phyloP scores from a whole-genome alignment of 2,888 invertebrate genomes.

The Lingula anatina region DNA sequence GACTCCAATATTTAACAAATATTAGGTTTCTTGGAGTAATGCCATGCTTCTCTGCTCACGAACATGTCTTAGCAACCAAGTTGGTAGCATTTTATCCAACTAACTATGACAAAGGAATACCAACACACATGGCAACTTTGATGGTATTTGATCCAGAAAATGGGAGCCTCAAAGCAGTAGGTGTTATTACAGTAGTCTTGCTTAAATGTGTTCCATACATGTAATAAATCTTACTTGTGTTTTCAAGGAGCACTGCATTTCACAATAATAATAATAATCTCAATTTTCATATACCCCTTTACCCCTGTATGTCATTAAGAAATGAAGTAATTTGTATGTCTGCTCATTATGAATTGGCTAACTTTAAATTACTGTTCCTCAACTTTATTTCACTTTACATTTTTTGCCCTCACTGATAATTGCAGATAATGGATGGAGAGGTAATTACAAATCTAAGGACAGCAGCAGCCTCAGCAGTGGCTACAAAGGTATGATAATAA shows the following conservation, averaged over 20 bases:
- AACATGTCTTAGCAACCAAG: constrained; percentile 37
- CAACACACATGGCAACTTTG: constrained; percentile 40
- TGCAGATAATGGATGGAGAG: constrained; percentile 48
- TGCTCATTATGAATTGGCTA: too few species aligned
- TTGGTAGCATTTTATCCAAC: constrained; percentile 40
- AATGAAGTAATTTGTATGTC: too few species aligned
- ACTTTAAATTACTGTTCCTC: not conserved
- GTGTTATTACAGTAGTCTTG: constrained; percentile 11
- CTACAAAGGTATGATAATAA: constrained; percentile 43
- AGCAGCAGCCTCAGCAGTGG: constrained; percentile 49
- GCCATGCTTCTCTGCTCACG: constrained; percentile 38
- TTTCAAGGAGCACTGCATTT: too few species aligned
- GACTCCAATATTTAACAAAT: too few species aligned
- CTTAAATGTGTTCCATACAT: too few species aligned
- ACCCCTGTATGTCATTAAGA: too few species aligned
- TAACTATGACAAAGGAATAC: constrained; percentile 30
- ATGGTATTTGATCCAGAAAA: constrained; percentile 30
- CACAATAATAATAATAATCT: too few species aligned
- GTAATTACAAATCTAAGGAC: constrained; percentile 49
- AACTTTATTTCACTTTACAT: not conserved
- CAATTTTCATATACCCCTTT: too few species aligned
- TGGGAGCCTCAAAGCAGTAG: constrained; percentile 38
- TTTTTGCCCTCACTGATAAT: constrained; percentile 44
- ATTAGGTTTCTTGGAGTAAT: constrained; percentile 39
- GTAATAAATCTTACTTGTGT: too few species aligned